Evolutionary conservation across 2,113 vertebrate genomes (phyloP).

Genomic region (Dipodomys ordii): DNA sequence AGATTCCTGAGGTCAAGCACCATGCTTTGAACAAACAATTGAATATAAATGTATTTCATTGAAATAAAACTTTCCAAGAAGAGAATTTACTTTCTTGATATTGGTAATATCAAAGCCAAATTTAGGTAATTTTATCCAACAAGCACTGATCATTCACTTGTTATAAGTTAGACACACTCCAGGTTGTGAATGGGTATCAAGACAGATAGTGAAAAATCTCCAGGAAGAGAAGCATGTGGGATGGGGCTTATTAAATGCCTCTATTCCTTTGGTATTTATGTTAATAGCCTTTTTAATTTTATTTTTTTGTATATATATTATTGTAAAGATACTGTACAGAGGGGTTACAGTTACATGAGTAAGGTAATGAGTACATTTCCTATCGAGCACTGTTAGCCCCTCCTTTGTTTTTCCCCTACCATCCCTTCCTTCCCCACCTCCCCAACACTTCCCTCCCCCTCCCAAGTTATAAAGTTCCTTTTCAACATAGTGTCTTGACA

Average conservation of each 20-base stretch:
- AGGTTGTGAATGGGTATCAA: neutral
- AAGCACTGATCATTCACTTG: neutral
- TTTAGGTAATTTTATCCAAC: neutral
- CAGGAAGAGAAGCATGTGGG: neutral
- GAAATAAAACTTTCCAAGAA: slow-evolving; percentile 11
- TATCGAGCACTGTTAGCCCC: no score
- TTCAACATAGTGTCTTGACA: no score
- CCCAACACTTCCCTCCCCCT: no score
- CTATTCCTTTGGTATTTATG: neutral
- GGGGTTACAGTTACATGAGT: no score
- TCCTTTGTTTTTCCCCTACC: no score
- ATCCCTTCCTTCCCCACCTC: no score
- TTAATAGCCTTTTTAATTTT: neutral
- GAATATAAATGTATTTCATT: neutral
- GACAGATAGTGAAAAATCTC: neutral
- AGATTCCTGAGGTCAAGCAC: neutral
- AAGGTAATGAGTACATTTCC: no score
- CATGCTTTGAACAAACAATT: neutral
- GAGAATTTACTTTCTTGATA: neutral
- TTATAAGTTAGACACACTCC: neutral
- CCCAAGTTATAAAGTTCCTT: no score
- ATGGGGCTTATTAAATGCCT: neutral
- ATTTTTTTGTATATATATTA: no score
- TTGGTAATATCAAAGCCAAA: neutral
- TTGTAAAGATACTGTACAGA: no score